Conservation (phyloP, 2,888 invertebrate genomes). For the Ceriagrion tenellum region DNA sequence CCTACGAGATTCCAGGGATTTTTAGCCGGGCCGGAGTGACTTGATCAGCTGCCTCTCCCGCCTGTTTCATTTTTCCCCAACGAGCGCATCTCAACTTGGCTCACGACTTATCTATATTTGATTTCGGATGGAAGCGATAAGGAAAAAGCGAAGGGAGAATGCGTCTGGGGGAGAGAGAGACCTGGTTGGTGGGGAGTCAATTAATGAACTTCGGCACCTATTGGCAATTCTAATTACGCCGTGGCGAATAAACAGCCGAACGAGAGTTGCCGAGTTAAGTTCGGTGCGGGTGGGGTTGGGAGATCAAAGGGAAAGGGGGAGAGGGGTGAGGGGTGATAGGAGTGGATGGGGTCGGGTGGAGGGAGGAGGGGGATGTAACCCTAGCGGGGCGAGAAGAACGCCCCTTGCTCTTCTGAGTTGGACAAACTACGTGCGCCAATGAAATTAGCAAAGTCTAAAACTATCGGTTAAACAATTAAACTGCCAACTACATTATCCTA, state of each 20-base stretch:
- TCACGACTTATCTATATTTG: not conserved
- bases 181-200: not conserved
- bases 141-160: not conserved
- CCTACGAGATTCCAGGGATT: too few species aligned
- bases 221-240: not conserved
- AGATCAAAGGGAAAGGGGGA: not conserved
- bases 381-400: not conserved
- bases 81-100: too few species aligned
- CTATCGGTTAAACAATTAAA: conserved; percentile 22
- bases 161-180: not conserved
- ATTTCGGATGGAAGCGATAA: not conserved
- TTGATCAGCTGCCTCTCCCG: too few species aligned
- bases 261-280: not conserved
- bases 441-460: conserved; percentile 29
- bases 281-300: not conserved
- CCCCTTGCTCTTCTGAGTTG: not conserved
- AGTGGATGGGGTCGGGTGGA: too few species aligned
- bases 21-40: too few species aligned
- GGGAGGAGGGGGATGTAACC: not conserved
- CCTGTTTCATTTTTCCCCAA: too few species aligned
- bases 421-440: not conserved
- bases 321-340: too few species aligned
- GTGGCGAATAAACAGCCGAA: not conserved
- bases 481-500: conserved; percentile 5
- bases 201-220: not conserved